Evolutionary conservation across 2,797 vertebrate species (phyloP), one percentile per base, ranked within the genome.

Genomic region (Steatocranus sp.): DNA sequence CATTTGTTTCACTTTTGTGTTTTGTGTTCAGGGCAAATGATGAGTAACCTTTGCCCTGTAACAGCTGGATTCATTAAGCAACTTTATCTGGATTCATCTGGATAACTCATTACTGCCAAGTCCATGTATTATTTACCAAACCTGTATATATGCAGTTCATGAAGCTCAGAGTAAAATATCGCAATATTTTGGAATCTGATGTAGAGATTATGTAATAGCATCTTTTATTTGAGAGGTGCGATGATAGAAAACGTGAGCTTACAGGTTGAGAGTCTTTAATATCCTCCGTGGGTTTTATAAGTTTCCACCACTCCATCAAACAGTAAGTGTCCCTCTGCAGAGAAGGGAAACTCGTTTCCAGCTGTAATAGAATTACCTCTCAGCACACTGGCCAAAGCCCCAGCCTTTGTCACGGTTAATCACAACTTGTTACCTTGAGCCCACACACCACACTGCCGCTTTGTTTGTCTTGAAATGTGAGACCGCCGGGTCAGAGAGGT

Each of bases 401-500:
- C 70, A 11, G 79, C 58, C 53, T 84, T 83, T 83, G 79, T 90
- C 83, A 80, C 43, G 43, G 50, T 61, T 82, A 84, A 84, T 86
- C 83, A 80, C 49, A 74, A n/a, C 82, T 86, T 36, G 20, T 56
- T 50, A 51, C 46, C 79, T 79, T 23, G 48, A 56, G 70, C 79
- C 81, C 76, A 43, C 77, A 51, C 63, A 50, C 25, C 76, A 79
- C 82, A 84, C 76, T 80, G 73, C 49, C 11, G 18, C 88, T 83
- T 86, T 81, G 81, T 88, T 61, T 84, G 76, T 51, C 82, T 54
- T 58, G 63, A 79, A 79, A 86, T 11, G 17, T 11, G 66, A 89
- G 53, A 58, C 58, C 1, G 2, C 9, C 0, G 17, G 48, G 27
- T 74, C 23, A 8, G 43, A 79, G 49, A 74, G 83, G 70, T 50